These are phyloP conservation scores for Scalopus aquaticus DNA, from an alignment of 2,113 vertebrate species.

Conservation along the genomic window DNA sequence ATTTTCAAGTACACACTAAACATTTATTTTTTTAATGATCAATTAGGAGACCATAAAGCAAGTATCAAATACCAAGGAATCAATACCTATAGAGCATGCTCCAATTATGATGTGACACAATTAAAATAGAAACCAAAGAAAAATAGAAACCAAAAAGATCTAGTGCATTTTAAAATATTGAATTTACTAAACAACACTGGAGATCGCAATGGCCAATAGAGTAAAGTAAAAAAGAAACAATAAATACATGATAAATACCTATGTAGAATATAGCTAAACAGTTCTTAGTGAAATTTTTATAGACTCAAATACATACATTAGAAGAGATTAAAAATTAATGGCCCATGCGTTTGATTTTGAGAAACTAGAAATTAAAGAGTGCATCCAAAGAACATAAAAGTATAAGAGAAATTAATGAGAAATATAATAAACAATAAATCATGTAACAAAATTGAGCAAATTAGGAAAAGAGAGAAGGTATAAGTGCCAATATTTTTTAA, in stretches of 20 bases:
- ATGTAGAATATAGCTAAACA: neutral
- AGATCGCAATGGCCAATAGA: neutral
- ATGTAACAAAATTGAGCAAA: neutral
- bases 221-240: neutral
- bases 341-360: neutral
- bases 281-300: neutral
- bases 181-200: neutral
- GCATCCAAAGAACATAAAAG: neutral
- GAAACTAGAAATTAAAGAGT: neutral
- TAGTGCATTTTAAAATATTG: neutral
- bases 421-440: neutral
- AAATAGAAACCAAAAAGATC: neutral
- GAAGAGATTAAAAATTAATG: neutral
- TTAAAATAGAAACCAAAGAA: constrained; percentile 11
- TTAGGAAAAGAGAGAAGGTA: neutral
- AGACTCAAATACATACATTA: neutral
- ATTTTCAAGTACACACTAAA: neutral
- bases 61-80: neutral
- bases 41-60: neutral
- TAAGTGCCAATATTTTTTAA: neutral
- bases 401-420: neutral
- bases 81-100: neutral
- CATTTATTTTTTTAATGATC: neutral
- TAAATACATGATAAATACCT: neutral
- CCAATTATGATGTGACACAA: neutral